Evolutionary conservation across 2,797 vertebrate genomes (phyloP).

Genomic region (Tiaroga cobitis): DNA sequence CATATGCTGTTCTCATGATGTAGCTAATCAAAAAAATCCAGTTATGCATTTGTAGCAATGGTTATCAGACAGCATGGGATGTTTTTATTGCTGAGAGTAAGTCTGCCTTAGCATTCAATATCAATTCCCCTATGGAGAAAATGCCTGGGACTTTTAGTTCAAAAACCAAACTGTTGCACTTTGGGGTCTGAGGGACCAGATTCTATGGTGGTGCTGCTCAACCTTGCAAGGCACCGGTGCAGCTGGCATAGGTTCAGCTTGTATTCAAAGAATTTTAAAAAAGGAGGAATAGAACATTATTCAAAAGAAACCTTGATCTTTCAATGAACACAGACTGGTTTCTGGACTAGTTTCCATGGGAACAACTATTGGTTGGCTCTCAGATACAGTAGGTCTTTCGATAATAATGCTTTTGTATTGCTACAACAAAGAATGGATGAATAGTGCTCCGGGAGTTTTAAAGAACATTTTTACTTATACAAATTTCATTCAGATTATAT

Average conservation of each 20-base stretch:
- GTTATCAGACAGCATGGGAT: too few species aligned
- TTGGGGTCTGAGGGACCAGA: neutral
- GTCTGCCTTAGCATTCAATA: neutral
- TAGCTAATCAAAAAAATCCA: too few species aligned
- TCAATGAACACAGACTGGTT: neutral
- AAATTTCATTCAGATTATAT: slow-evolving; percentile 8
- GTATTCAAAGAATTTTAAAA: slow-evolving; percentile 23
- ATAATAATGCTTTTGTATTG: slow-evolving; percentile 31
- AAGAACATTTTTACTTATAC: neutral
- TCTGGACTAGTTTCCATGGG: slow-evolving; percentile 36
- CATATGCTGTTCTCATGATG: neutral
- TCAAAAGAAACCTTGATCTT: slow-evolving; percentile 35
- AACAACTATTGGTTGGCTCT: slow-evolving; percentile 28
- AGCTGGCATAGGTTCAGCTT: neutral
- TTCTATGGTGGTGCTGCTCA: neutral
- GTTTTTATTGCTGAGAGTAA: neutral
- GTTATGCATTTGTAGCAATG: too few species aligned
- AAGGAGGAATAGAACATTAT: neutral
- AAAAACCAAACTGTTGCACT: neutral
- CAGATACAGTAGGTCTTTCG: neutral
- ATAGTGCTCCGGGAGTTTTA: neutral
- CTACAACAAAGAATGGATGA: neutral
- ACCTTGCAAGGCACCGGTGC: neutral
- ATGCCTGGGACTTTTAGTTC: neutral
- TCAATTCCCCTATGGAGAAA: neutral